phyloP scores from a whole-genome alignment of 2,888 invertebrate genomes.

The Dysmachus trigonus region DNA sequence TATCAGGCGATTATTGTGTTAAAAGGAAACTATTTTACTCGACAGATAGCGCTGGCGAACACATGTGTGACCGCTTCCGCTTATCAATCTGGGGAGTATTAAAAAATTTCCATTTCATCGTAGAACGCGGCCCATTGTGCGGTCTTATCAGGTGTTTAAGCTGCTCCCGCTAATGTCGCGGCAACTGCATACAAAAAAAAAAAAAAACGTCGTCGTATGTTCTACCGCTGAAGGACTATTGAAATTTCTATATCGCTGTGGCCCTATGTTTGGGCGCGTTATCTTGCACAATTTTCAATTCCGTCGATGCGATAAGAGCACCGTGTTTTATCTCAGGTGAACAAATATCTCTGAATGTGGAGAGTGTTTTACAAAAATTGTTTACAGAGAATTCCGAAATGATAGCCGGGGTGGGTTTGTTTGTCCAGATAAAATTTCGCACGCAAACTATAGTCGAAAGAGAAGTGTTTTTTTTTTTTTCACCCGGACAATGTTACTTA shows the following conservation, averaged over 20 bases:
- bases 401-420: background rate
- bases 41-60: background rate
- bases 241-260: too few species aligned
- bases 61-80: background rate
- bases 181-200: background rate
- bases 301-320: background rate
- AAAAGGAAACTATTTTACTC: background rate
- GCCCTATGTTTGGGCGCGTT: background rate
- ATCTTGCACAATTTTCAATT: background rate
- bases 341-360: background rate
- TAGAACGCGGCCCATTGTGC: background rate
- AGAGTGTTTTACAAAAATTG: background rate
- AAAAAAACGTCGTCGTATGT: background rate
- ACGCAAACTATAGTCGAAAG: background rate
- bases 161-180: background rate
- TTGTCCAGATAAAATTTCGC: background rate
- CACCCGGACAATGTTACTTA: background rate
- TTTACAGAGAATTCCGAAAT: background rate
- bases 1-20: background rate
- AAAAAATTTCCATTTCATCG: background rate
- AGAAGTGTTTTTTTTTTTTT: background rate
- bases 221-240: background rate
- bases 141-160: slow-evolving; percentile 1
- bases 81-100: background rate
- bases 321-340: background rate